Percentiles rank a stretch among this genome's conserved stretches.
These are phyloP conservation scores for Danio kyathit DNA, from an alignment of 2,797 vertebrate species.

Conservation along the genomic window DNA sequence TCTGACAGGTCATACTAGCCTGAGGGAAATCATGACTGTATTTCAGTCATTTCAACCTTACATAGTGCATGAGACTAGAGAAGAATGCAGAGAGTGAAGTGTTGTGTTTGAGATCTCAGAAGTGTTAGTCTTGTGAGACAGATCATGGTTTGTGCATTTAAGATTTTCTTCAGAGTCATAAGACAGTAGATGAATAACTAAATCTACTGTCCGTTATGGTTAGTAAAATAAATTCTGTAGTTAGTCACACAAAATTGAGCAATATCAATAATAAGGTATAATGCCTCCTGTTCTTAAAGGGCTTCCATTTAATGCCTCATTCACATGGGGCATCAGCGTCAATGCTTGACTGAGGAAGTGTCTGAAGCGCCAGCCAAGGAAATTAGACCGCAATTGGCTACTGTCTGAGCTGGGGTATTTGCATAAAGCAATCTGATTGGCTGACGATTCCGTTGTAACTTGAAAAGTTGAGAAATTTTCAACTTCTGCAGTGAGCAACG, in stretches of 20 bases:
- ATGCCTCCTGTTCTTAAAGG: neutral
- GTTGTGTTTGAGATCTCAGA: neutral
- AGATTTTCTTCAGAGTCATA: neutral
- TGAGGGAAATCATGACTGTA: conserved; percentile 9
- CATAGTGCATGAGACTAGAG: neutral
- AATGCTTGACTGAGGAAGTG: no score
- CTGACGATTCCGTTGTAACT: no score
- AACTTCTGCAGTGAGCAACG: no score
- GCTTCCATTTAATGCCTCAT: no score
- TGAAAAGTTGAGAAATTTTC: no score
- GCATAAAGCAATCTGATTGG: no score
- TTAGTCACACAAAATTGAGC: neutral
- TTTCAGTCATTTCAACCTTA: neutral
- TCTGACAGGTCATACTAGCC: neutral
- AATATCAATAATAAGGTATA: neutral
- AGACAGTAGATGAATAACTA: neutral
- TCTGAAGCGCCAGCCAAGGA: no score
- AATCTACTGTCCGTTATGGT: neutral
- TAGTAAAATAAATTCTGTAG: neutral
- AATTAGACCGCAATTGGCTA: no score
- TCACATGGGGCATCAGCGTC: no score
- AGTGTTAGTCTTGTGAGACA: neutral
- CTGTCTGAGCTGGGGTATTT: no score
- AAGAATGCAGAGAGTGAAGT: neutral
- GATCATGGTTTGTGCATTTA: neutral